phyloP scores from a whole-genome alignment of 2,888 invertebrate species.

The Alloscopus bannaensis region DNA sequence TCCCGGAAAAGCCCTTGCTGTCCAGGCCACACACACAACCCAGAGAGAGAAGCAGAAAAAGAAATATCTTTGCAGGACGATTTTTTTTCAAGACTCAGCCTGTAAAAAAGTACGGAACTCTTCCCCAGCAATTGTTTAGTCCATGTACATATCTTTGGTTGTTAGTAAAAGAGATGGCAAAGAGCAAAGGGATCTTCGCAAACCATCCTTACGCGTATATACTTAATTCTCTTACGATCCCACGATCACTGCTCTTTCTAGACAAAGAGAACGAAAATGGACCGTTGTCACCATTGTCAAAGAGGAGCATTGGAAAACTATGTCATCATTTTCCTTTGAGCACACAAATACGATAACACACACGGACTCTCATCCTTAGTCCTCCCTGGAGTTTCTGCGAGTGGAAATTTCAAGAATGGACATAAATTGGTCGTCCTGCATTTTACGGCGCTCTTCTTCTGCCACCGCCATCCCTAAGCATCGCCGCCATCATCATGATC shows the following conservation, averaged over 20 bases:
- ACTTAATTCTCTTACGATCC: constrained; percentile 1
- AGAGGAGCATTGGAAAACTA: constrained; percentile 35
- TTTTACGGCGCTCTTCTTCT: not conserved
- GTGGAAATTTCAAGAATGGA: constrained; percentile 45
- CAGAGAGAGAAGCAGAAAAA: too few relatives aligned
- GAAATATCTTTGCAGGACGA: constrained; percentile 10
- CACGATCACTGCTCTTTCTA: not conserved
- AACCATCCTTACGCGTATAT: constrained; percentile 12
- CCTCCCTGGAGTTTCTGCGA: not conserved
- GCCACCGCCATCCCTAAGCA: constrained; percentile 12
- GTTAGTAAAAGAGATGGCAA: not conserved
- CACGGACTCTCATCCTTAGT: not conserved
- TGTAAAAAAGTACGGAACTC: not conserved
- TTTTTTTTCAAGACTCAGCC: not conserved
- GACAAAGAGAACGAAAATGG: constrained; percentile 33
- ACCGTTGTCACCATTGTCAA: constrained; percentile 55
- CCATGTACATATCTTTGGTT: not conserved
- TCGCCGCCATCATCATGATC: too few relatives aligned
- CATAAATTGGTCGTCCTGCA: constrained; percentile 33
- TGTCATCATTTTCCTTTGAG: constrained; percentile 30
- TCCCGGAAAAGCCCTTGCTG: constrained; percentile 26
- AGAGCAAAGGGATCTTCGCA: not conserved
- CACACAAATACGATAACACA: constrained; percentile 25
- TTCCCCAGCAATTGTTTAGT: constrained; percentile 9
- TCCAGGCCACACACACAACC: constrained; percentile 21